Evolutionary conservation across 2,113 vertebrate species (phyloP).

Genomic region (Nerophis lumbriciformis): DNA sequence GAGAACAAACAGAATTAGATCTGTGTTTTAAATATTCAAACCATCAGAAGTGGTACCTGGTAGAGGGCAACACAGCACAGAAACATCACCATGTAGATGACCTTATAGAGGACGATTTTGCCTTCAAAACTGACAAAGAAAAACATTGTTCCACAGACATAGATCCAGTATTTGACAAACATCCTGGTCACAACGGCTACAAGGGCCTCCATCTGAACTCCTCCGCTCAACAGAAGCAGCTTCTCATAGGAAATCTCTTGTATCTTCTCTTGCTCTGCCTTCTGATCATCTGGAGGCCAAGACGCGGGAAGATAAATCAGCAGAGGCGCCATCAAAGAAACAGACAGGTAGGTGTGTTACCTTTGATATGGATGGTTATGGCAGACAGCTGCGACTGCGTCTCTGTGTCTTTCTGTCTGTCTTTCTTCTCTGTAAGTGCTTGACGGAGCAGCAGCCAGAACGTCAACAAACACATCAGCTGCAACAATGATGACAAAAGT

Average conservation of each 20-base stretch:
- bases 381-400: constrained; percentile 72
- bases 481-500: constrained; percentile 23
- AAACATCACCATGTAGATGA: constrained; percentile 97
- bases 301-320: neutral
- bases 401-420: constrained; percentile 63
- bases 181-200: constrained; percentile 86
- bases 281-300: constrained; percentile 40
- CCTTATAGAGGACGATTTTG: constrained; percentile 94
- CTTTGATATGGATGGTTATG: constrained; percentile 78
- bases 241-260: constrained; percentile 73
- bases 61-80: constrained; percentile 92
- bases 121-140: constrained; percentile 98
- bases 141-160: constrained; percentile 95
- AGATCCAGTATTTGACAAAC: constrained; percentile 98
- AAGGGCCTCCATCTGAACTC: constrained; percentile 81
- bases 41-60: constrained; percentile 76
- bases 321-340: neutral
- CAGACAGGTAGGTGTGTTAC: constrained; percentile 59
- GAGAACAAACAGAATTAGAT: neutral
- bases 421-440: constrained; percentile 83
- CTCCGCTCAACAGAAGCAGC: constrained; percentile 61
- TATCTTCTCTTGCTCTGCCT: constrained; percentile 25
- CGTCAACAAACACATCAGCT: constrained; percentile 87
- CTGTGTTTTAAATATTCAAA: neutral
- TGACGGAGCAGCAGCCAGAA: constrained; percentile 95